These are phyloP conservation scores for Lontra canadensis DNA, from an alignment of 2,113 vertebrate genomes.

Conservation along the genomic window DNA sequence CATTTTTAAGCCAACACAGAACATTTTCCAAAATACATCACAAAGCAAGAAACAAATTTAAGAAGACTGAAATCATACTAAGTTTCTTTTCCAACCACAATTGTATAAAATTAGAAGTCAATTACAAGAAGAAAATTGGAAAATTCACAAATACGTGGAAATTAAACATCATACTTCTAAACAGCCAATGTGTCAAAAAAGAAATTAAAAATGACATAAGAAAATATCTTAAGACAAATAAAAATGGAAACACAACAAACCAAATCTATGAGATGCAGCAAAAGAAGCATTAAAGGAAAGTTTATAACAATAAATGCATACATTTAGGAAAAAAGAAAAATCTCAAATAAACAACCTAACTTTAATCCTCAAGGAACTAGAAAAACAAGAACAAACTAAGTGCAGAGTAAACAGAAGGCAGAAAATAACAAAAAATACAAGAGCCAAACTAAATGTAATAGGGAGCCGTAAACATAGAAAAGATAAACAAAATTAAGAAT, in stretches of 20 bases:
- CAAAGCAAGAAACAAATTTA: neutral
- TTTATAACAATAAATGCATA: neutral
- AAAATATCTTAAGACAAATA: neutral
- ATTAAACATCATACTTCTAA: neutral
- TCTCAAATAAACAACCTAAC: neutral
- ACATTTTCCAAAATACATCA: neutral
- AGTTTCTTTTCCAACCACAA: neutral
- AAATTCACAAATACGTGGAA: neutral
- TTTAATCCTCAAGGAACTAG: neutral
- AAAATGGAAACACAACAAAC: neutral
- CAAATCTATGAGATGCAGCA: neutral
- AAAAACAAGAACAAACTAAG: neutral
- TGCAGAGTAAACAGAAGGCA: neutral
- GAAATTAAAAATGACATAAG: neutral
- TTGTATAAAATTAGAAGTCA: neutral
- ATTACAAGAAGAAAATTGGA: neutral
- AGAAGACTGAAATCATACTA: neutral
- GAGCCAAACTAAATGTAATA: neutral
- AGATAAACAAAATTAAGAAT: neutral
- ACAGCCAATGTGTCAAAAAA: neutral
- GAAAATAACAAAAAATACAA: neutral
- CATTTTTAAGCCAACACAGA: neutral
- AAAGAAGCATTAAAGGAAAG: neutral
- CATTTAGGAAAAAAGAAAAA: neutral
- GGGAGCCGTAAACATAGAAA: neutral